These are phyloP conservation scores for Spatula clypeata DNA, from an alignment of 2,797 vertebrate genomes.

Conservation along the genomic window DNA sequence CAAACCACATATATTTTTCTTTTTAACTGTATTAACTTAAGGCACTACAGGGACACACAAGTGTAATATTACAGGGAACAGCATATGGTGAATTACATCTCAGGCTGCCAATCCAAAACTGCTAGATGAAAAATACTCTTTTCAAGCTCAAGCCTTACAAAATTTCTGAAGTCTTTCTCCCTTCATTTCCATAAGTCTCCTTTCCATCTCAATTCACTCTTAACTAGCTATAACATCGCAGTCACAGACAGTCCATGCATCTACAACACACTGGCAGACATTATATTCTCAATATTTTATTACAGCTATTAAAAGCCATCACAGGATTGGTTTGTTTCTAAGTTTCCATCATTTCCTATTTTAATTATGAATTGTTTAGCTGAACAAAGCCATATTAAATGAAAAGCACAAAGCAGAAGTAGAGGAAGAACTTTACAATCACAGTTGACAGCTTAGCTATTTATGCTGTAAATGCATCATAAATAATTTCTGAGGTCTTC, in stretches of 20 bases:
- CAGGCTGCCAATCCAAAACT: background rate
- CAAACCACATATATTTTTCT: background rate
- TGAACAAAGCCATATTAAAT: conserved; percentile 75
- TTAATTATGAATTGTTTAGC: conserved; percentile 62
- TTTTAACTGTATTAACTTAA: background rate
- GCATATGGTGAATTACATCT: background rate
- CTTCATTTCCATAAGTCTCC: background rate
- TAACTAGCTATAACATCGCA: conserved; percentile 2
- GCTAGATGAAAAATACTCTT: background rate
- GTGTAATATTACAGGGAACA: background rate
- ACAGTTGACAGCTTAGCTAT: conserved; percentile 52
- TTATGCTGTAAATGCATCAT: conserved; percentile 76
- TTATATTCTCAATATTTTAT: conserved; percentile 63
- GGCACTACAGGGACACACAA: background rate
- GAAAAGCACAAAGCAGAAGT: conserved; percentile 44
- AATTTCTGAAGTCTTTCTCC: background rate
- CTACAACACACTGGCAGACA: conserved; percentile 44
- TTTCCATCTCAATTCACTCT: background rate
- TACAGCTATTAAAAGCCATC: conserved; percentile 59
- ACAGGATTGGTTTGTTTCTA: conserved; percentile 52
- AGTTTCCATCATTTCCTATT: conserved; percentile 33
- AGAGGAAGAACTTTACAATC: conserved; percentile 55
- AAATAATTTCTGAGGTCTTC: conserved; percentile 79
- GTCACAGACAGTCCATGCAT: conserved; percentile 23
- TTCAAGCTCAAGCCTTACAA: background rate